Percentiles rank a stretch among this genome's conserved stretches.
phyloP scores from a whole-genome alignment of 2,113 vertebrate species.

The Melanotaenia duboulayi region DNA sequence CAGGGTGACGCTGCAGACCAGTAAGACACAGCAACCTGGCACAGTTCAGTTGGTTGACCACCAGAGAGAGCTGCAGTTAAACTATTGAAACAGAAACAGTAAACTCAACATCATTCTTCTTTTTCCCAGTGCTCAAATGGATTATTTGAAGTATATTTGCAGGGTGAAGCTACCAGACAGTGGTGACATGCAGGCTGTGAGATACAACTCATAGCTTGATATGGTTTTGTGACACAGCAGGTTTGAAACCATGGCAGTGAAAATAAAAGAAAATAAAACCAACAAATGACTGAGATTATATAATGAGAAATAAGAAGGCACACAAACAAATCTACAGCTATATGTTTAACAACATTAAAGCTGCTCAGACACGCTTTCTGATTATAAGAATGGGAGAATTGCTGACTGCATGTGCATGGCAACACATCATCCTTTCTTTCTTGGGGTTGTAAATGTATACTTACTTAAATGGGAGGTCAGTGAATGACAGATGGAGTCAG shows the following conservation, averaged over 20 bases:
- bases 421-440: not conserved
- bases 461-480: not conserved
- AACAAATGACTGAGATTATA: too few relatives aligned
- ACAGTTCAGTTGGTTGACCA: slow-evolving; percentile 37
- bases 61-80: slow-evolving; percentile 56
- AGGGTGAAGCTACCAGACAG: not conserved
- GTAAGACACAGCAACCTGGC: not conserved
- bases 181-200: too few relatives aligned
- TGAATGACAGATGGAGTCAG: slow-evolving; percentile 9
- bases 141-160: not conserved
- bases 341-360: not conserved
- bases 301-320: too few relatives aligned
- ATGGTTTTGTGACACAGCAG: too few relatives aligned
- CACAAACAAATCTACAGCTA: too few relatives aligned
- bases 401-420: not conserved
- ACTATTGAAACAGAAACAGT: slow-evolving; percentile 9
- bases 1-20: too few relatives aligned
- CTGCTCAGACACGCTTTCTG: not conserved
- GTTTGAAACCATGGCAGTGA: too few relatives aligned
- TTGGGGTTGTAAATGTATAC: not conserved
- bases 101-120: not conserved
- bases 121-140: not conserved
- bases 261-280: too few relatives aligned
- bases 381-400: not conserved
- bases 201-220: too few relatives aligned